Evolutionary conservation across 2,113 vertebrate species (phyloP).

Genomic region (Lamprologus sp.): DNA sequence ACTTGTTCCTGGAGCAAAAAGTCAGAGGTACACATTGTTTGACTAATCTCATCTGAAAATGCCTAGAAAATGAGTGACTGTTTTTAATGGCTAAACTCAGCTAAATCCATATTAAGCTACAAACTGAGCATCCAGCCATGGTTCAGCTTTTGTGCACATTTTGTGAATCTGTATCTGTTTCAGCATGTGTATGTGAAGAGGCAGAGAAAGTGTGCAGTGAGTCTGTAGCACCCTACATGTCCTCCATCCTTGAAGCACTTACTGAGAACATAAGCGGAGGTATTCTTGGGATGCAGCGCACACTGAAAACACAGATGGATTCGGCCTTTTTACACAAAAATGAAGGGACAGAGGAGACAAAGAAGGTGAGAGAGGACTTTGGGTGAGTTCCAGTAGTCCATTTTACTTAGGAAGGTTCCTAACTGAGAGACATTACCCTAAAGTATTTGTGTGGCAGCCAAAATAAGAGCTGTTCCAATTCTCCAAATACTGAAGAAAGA

Average conservation of each 20-base stretch:
- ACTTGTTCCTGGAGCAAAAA: conserved; percentile 81
- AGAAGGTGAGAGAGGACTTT: conserved; percentile 65
- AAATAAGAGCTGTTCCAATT: not conserved
- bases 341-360: conserved; percentile 59
- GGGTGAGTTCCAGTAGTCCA: not conserved
- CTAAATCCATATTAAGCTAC: not conserved
- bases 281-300: conserved; percentile 73
- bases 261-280: conserved; percentile 80
- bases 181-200: conserved; percentile 74
- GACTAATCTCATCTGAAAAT: not conserved
- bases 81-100: not conserved
- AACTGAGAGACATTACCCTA: not conserved
- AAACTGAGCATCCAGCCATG: not conserved
- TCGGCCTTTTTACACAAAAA: conserved; percentile 68
- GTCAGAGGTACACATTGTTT: conserved; percentile 72
- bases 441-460: not conserved
- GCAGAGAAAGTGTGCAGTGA: conserved; percentile 74
- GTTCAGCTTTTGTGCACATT: not conserved
- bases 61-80: not conserved
- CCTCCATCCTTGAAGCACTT: conserved; percentile 84
- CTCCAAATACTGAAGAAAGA: not conserved
- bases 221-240: conserved; percentile 78
- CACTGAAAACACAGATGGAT: conserved; percentile 79
- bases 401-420: not conserved
- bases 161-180: not conserved